A percentile compares a stretch with the other conserved stretches of the same genome.
phyloP scores from a whole-genome alignment of 2,888 invertebrate species.

The Scaeva pyrastri region DNA sequence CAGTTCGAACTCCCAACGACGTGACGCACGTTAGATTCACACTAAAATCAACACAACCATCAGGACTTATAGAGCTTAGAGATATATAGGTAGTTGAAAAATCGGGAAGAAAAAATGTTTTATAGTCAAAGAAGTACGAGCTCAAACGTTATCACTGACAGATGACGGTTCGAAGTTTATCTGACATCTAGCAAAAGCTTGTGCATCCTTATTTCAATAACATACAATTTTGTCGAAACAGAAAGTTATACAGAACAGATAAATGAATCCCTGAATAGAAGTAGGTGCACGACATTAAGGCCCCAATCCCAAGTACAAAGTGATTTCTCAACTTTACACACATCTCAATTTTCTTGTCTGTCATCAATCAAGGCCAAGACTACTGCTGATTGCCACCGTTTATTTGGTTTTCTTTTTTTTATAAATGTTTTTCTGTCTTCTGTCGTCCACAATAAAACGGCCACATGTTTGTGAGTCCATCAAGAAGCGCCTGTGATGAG shows the following conservation, averaged over 20 bases:
- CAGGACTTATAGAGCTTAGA: no score
- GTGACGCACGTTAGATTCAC: no score
- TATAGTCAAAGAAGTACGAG: no score
- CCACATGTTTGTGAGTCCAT: conserved; percentile 14
- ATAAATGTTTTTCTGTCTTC: not conserved
- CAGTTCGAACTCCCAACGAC: no score
- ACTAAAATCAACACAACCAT: no score
- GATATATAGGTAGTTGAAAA: no score
- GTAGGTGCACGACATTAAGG: not conserved
- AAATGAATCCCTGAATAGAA: not conserved
- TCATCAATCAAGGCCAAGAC: conserved; percentile 76
- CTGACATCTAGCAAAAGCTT: no score
- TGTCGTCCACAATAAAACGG: conserved; percentile 13
- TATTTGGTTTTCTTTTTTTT: conserved; percentile 39
- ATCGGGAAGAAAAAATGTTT: no score
- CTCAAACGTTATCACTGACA: no score
- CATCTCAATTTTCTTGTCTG: conserved; percentile 77
- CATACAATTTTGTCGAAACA: not conserved
- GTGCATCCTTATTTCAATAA: no score
- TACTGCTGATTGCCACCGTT: conserved; percentile 75
- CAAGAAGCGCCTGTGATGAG: conserved; percentile 22
- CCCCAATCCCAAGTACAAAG: conserved; percentile 14
- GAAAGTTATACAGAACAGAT: no score
- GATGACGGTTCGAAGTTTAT: no score
- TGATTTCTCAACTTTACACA: conserved; percentile 69